phyloP scores from a whole-genome alignment of 1,140 invertebrate genomes.

The Eubasilissa regina region DNA sequence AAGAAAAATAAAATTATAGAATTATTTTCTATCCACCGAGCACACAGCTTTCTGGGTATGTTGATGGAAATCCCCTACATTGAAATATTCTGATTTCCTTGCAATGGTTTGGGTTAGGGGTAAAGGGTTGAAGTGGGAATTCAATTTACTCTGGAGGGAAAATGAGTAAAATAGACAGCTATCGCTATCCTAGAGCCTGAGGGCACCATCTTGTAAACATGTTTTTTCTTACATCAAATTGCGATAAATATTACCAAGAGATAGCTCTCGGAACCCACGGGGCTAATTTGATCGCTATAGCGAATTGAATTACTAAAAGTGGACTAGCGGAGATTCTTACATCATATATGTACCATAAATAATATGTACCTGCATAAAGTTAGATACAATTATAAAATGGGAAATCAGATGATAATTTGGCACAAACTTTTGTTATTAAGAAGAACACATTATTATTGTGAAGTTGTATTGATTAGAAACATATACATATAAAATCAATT shows the following conservation, averaged over 20 bases:
- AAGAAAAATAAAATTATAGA: too few relatives aligned
- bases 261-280: neutral
- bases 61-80: neutral
- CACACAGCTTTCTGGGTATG: neutral
- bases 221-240: slow-evolving; percentile 33
- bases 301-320: too few relatives aligned
- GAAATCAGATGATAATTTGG: too few relatives aligned
- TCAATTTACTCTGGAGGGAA: slow-evolving; percentile 14
- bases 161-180: slow-evolving; percentile 27
- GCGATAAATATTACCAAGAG: slow-evolving; percentile 27
- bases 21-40: too few relatives aligned
- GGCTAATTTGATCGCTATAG: neutral
- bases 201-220: slow-evolving; percentile 27
- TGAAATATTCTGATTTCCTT: slow-evolving; percentile 14
- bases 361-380: too few relatives aligned
- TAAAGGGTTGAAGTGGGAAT: slow-evolving; percentile 34
- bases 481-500: too few relatives aligned
- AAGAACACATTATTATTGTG: too few relatives aligned
- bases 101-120: slow-evolving; percentile 5
- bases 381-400: too few relatives aligned
- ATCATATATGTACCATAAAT: too few relatives aligned
- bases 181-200: slow-evolving; percentile 24
- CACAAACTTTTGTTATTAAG: too few relatives aligned
- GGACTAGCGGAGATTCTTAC: too few relatives aligned
- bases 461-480: too few relatives aligned